phyloP scores from a whole-genome alignment of 2,113 vertebrate genomes.

The Labrus mixtus region DNA sequence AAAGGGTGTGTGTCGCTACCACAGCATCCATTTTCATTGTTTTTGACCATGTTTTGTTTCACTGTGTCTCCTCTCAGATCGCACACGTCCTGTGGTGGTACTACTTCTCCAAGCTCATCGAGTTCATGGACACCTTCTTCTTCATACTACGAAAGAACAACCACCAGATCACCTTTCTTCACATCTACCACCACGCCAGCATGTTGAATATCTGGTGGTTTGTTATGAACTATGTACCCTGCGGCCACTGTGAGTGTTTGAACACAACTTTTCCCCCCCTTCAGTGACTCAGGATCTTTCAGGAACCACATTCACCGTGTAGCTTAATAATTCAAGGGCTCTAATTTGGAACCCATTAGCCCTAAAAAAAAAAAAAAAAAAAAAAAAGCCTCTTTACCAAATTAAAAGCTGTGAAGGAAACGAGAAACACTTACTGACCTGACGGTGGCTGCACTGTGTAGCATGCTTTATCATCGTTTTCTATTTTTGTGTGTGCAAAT shows the following conservation, averaged over 20 bases:
- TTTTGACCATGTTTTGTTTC: neutral
- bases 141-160: conserved; percentile 97
- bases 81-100: conserved; percentile 97
- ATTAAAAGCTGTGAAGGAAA: conserved; percentile 31
- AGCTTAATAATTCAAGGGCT: conserved; percentile 65
- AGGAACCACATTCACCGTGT: conserved; percentile 28
- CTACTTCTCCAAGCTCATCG: conserved; percentile 98
- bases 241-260: conserved; percentile 94
- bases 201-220: conserved; percentile 99
- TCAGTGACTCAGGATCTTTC: conserved; percentile 40
- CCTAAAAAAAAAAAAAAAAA: no score
- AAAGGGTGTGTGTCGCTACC: no score
- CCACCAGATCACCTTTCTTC: conserved; percentile 96
- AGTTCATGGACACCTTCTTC: conserved; percentile 99
- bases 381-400: no score
- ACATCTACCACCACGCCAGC: conserved; percentile 93
- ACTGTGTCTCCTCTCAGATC: conserved; percentile 80
- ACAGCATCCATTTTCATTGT: neutral
- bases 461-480: neutral
- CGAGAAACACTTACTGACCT: conserved; percentile 26
- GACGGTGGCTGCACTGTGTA: neutral
- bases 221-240: conserved; percentile 98
- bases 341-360: conserved; percentile 41
- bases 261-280: conserved; percentile 22
- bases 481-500: no score